Conservation (phyloP, 2,888 invertebrate genomes). For the Stictocephala bisonia region DNA sequence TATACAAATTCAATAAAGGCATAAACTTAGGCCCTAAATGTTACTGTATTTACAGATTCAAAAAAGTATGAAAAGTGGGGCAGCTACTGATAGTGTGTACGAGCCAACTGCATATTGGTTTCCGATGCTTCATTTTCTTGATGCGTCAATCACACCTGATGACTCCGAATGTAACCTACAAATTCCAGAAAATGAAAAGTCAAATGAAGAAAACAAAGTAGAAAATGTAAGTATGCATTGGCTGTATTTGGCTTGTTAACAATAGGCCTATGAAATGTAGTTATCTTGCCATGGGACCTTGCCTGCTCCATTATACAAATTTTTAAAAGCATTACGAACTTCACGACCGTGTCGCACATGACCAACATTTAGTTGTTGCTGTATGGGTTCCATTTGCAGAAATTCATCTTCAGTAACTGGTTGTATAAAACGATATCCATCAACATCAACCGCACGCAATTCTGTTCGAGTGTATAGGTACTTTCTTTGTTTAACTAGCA, state of each 20-base stretch:
- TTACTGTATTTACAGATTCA: conserved; percentile 18
- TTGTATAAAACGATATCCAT: conserved; percentile 18
- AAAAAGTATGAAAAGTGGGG: conserved; percentile 29
- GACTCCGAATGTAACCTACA: conserved; percentile 19
- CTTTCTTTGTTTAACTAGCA: conserved; percentile 23
- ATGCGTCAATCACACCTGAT: conserved; percentile 24
- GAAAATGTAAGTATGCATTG: conserved; percentile 5
- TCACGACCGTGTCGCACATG: conserved; percentile 2
- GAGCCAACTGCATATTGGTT: conserved; percentile 20
- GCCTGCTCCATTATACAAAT: conserved; percentile 27
- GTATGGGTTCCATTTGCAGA: conserved; percentile 23
- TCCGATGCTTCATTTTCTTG: conserved; percentile 31
- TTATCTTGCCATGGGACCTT: conserved; percentile 23
- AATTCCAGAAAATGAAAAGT: background rate
- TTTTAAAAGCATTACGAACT: conserved; percentile 6
- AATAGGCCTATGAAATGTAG: conserved; percentile 16
- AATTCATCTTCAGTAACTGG: background rate
- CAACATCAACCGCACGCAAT: background rate
- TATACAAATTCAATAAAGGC: background rate
- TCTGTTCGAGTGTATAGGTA: conserved; percentile 1
- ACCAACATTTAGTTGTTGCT: conserved; percentile 19
- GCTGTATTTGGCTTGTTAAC: background rate
- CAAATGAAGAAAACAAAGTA: conserved; percentile 22
- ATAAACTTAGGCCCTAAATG: background rate
- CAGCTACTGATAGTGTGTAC: conserved; percentile 1